Evolutionary conservation across 2,888 invertebrate species (phyloP).

Genomic region (Odontomyia ornata): DNA sequence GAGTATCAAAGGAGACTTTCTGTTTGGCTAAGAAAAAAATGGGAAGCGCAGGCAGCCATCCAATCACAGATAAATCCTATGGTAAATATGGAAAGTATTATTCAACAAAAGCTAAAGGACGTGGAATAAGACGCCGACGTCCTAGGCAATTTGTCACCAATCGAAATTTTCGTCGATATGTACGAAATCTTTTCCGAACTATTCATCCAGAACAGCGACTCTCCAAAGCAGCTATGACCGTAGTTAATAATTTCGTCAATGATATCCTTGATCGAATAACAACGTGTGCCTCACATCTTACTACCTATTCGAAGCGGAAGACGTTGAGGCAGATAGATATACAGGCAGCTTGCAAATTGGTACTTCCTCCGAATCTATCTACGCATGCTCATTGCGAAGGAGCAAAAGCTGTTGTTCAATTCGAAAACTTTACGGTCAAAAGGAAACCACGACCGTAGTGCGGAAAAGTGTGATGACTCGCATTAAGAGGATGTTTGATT

Average conservation of each 20-base stretch:
- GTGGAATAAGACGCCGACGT: background rate
- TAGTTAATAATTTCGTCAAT: slow-evolving; percentile 43
- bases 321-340: slow-evolving; percentile 43
- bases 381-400: slow-evolving; percentile 23
- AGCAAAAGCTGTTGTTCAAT: slow-evolving; percentile 9
- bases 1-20: background rate
- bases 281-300: slow-evolving; percentile 17
- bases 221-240: slow-evolving; percentile 28
- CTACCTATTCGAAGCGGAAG: slow-evolving; percentile 5
- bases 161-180: slow-evolving; percentile 17
- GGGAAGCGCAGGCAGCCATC: slow-evolving; percentile 7
- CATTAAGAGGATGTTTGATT: too few species aligned
- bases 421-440: background rate
- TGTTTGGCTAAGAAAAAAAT: background rate
- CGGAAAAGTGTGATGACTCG: background rate
- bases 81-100: background rate
- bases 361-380: slow-evolving; percentile 37
- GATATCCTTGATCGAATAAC: slow-evolving; percentile 43
- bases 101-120: background rate
- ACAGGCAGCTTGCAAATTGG: slow-evolving; percentile 26
- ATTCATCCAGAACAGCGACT: slow-evolving; percentile 21
- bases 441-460: background rate
- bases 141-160: background rate
- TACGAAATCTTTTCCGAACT: slow-evolving; percentile 22
- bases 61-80: background rate